Evolutionary conservation across 2,113 vertebrate genomes (phyloP), one percentile per base, ranked within the genome.

Genomic region (Terrapene triunguis): DNA sequence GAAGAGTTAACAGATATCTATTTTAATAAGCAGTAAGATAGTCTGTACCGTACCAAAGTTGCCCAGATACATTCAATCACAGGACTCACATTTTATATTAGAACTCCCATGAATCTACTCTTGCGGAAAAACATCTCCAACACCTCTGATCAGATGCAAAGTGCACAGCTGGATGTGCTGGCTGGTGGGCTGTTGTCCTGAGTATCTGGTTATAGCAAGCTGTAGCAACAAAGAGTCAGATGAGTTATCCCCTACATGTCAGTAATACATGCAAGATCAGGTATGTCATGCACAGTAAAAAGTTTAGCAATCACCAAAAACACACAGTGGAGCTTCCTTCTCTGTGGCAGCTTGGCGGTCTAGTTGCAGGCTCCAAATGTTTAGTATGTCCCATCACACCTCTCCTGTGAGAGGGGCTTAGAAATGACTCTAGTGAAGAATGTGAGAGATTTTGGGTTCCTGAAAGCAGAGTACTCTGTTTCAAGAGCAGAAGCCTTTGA

Each of bases 401-500:
- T 74, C 17, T 83, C 42, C 47, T 69, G 85, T 84, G 51, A 91
- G 54, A 88, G 89, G 74, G 47, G 25, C 24, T 78, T 27, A 7
- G 25, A 78, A 78, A 44, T 47, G 74, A 78, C 42, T 14, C 42
- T 47, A 78, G 74, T 13, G 42, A 78, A 25, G 82, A 79, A 32
- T 1, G 83, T 78, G 74, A 48, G 12, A 80, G 13, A 14, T 87
- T 81, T 91, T 51, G 80, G 54, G 24, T 42, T 19, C 86, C 79
- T 87, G 50, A 87, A 90, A 87, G 84, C 5, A 27, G 51, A 90
- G 32, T 86, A 35, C 81, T 80, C 88, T 29, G n/a, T 65, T 89
- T 35, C 21, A 80, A 54, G 87, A 84, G 85, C 84, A 95, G 82
- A 12, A 96, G 47, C 69, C 76, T 95, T 93, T 93, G 92, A 84